A percentile compares a stretch with the other conserved stretches of the same genome.
Conservation (phyloP, 2,888 invertebrate genomes). For the Agrotis ipsilon region DNA sequence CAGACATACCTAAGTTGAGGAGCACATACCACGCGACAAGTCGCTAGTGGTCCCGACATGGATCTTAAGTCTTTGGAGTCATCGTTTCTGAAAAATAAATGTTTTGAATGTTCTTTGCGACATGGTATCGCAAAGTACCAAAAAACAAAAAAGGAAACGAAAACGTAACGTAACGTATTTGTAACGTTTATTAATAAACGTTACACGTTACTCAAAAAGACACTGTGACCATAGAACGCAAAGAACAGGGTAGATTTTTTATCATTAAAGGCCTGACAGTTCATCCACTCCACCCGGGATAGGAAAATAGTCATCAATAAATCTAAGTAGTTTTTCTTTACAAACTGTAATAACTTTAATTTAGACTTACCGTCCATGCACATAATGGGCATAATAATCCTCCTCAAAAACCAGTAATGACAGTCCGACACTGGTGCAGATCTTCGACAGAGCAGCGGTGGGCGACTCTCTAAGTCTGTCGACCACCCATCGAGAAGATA, state of each 20-base stretch:
- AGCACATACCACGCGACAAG: conserved; percentile 82
- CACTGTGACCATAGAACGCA: no score
- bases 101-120: no score
- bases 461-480: conserved; percentile 70
- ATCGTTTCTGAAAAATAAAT: conserved; percentile 66
- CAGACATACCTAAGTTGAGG: conserved; percentile 81
- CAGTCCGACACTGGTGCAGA: conserved; percentile 78
- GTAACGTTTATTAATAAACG: no score
- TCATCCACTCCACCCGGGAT: no score
- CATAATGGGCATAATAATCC: conserved; percentile 85
- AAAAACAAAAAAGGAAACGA: no score
- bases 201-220: no score
- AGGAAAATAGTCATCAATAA: no score
- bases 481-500: conserved; percentile 67
- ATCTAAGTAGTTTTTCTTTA: not conserved
- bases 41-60: conserved; percentile 78
- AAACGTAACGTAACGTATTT: no score
- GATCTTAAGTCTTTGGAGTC: conserved; percentile 77
- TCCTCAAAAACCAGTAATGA: conserved; percentile 85
- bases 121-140: no score
- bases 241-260: no score
- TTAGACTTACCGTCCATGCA: conserved; percentile 83
- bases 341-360: no score
- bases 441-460: conserved; percentile 66
- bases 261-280: no score